phyloP scores from a whole-genome alignment of 2,113 vertebrate species.

The Chaetura pelagica region DNA sequence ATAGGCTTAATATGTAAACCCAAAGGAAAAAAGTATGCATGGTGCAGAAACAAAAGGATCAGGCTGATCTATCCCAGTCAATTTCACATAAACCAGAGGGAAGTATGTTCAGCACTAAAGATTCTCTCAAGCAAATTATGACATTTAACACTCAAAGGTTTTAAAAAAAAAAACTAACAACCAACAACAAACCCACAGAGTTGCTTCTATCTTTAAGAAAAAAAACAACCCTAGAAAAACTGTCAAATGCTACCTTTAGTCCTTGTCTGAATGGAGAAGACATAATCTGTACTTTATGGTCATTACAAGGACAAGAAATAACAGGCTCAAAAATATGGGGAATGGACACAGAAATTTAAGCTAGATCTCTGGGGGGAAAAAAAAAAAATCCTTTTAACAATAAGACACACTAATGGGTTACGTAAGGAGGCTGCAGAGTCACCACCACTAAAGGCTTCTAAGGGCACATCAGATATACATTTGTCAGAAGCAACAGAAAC shows the following conservation, averaged over 20 bases:
- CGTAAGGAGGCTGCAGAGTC: neutral
- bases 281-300: neutral
- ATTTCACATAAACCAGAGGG: neutral
- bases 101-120: neutral
- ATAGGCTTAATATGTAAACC: neutral
- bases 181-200: too few species aligned
- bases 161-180: neutral
- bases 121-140: neutral
- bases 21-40: neutral
- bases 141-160: neutral
- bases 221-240: neutral
- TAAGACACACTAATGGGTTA: neutral
- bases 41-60: neutral
- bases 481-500: neutral
- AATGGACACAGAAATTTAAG: neutral
- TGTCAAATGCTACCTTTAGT: neutral
- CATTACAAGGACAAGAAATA: neutral
- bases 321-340: neutral
- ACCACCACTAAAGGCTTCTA: neutral
- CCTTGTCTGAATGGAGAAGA: neutral
- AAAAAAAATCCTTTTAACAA: neutral
- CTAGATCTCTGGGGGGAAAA: neutral
- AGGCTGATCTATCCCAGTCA: neutral
- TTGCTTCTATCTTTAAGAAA: neutral
- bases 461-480: fast-evolving